Conservation (phyloP, 2,113 vertebrate species). For the Eolophus roseicapilla region DNA sequence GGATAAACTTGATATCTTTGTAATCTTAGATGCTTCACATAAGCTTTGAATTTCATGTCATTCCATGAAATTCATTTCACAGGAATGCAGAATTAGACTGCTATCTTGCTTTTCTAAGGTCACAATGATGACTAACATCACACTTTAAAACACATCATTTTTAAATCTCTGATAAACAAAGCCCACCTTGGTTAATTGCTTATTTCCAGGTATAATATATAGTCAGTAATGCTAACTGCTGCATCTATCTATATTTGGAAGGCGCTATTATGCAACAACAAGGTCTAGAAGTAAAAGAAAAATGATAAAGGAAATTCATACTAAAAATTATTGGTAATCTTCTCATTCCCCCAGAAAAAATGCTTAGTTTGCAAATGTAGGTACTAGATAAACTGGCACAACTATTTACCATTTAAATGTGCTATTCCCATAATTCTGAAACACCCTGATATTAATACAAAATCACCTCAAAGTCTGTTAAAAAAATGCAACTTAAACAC, state of each 20-base stretch:
- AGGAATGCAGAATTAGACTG: neutral
- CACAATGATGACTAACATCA: neutral
- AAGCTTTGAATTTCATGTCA: neutral
- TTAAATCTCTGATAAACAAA: neutral
- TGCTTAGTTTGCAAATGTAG: neutral
- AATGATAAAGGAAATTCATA: neutral
- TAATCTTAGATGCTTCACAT: neutral
- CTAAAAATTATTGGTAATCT: neutral
- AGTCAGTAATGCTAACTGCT: neutral
- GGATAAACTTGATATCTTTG: neutral
- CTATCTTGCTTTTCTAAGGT: neutral
- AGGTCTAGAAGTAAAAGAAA: neutral
- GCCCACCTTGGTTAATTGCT: neutral
- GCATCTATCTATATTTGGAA: neutral
- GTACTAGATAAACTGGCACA: neutral
- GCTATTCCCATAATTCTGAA: neutral
- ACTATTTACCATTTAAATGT: neutral
- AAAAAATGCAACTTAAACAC: neutral
- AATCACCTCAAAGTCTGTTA: neutral
- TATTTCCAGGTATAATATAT: neutral
- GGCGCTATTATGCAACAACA: neutral
- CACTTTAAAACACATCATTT: neutral
- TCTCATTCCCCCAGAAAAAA: neutral
- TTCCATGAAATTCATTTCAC: neutral
- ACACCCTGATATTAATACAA: neutral